Conservation (phyloP, 2,888 invertebrate species). For the Xiphydria camelus region DNA sequence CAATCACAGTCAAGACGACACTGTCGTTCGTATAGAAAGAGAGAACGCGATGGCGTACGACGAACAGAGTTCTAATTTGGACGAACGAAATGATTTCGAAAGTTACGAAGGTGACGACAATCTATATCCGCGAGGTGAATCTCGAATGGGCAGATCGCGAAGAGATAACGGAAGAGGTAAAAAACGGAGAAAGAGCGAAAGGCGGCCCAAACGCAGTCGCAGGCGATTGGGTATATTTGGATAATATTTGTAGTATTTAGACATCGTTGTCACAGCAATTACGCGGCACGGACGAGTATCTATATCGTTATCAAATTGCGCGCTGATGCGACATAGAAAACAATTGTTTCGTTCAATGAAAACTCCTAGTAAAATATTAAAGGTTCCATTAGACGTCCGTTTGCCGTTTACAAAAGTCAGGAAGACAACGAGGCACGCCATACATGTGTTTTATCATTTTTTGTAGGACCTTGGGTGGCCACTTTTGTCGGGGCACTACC, state of each 20-base stretch:
- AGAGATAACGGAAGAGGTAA: conserved; percentile 51
- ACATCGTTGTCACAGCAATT: neutral
- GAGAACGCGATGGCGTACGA: neutral
- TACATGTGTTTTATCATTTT: too few relatives aligned
- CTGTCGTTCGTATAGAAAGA: neutral
- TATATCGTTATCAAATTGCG: too few relatives aligned
- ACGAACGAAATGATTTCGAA: neutral
- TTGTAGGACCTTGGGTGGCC: conserved; percentile 43
- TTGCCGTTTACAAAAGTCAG: too few relatives aligned
- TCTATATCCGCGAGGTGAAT: conserved; percentile 29
- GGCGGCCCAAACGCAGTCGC: conserved; percentile 51
- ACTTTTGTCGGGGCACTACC: conserved; percentile 49
- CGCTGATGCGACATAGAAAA: too few relatives aligned
- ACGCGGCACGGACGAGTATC: conserved; percentile 4
- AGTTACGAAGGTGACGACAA: conserved; percentile 15
- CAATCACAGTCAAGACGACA: neutral
- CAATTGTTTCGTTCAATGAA: too few relatives aligned
- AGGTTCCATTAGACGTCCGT: too few relatives aligned
- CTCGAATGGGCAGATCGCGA: conserved; percentile 37
- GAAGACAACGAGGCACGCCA: too few relatives aligned
- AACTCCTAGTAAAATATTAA: too few relatives aligned
- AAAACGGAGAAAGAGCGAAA: conserved; percentile 46
- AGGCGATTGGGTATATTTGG: conserved; percentile 51
- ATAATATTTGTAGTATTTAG: conserved; percentile 21
- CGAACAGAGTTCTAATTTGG: neutral